Evolutionary conservation across 2,113 vertebrate genomes (phyloP), one percentile per base, ranked within the genome.

Genomic region (Eolophus roseicapilla): DNA sequence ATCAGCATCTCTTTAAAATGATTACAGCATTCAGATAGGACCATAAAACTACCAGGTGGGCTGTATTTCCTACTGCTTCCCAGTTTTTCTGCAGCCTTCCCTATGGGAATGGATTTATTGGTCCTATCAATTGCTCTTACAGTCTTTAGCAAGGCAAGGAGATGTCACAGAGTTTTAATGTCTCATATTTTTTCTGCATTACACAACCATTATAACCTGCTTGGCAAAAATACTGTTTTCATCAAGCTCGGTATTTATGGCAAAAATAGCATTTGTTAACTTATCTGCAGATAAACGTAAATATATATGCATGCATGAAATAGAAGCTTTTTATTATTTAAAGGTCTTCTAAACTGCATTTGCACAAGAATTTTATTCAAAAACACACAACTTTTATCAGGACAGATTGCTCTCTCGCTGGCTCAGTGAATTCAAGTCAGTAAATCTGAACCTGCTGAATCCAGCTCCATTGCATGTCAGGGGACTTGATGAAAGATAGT

Each of bases 81-180:
- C 68, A 18, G 35, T 93, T 95, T 96, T 96, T 94, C 83, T 97
- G 81, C 82, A 84, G 55, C 82, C 95, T 95, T 96, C 80, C 96
- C 95, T 91, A 53, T 2, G 37, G 96, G 91, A 97, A 95, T 76
- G 68, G 83, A 95, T 97, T 97, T 98, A 97, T 94, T 96, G 93
- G 86, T 94, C 87, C 86, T 91, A 96, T 97, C 96, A 97, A 96
- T 97, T 92, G 89, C 93, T 91, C 89, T 97, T 94, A 91, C 67
- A 87, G 69, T 95, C 95, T 95, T 94, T 94, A 97, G 96, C 95
- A 95, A 5, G 49, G 59, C 82, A 93, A 98, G 90, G 86, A 96
- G 95, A 83, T 93, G 89, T 88, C 94, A 96, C 53, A 7, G 74
- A 6, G 41, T 75, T 97, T 96, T 96, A 97, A 92, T 82, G 86